phyloP scores from a whole-genome alignment of 1,140 invertebrate genomes.

The Sesamia nonagrioides region DNA sequence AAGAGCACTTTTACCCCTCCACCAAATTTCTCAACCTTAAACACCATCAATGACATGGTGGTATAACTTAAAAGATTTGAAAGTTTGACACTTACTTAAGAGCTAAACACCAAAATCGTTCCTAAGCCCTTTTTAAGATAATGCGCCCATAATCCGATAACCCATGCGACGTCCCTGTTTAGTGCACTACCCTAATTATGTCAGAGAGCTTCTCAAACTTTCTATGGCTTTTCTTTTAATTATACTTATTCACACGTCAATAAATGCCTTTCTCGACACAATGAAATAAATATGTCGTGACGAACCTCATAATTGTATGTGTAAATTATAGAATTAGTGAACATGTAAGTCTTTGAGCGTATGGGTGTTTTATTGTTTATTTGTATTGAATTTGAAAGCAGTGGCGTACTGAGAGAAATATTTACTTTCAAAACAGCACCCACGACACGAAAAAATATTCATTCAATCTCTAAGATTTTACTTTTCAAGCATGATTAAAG shows the following conservation, averaged over 20 bases:
- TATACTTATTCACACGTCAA: slow-evolving; percentile 47
- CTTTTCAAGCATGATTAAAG: no score
- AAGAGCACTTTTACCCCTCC: no score
- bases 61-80: slow-evolving; percentile 7
- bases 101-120: slow-evolving; percentile 35
- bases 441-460: background rate
- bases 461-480: no score
- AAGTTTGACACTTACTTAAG: slow-evolving; percentile 35
- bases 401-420: background rate
- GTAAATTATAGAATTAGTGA: slow-evolving; percentile 38
- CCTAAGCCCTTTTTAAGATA: slow-evolving; percentile 36
- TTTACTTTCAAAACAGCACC: background rate
- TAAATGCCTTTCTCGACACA: slow-evolving; percentile 29
- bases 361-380: slow-evolving; percentile 17
- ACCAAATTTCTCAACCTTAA: background rate
- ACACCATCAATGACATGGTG: background rate
- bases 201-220: slow-evolving; percentile 40
- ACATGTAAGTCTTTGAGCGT: background rate
- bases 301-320: slow-evolving; percentile 30
- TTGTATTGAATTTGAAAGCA: slow-evolving; percentile 26
- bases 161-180: slow-evolving; percentile 3
- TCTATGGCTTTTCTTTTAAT: slow-evolving; percentile 41
- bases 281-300: slow-evolving; percentile 45
- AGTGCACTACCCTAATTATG: slow-evolving; percentile 36
- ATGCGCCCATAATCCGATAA: slow-evolving; percentile 37